Conservation (phyloP, 1,140 invertebrate species). For the Hypsibius dujardini region DNA sequence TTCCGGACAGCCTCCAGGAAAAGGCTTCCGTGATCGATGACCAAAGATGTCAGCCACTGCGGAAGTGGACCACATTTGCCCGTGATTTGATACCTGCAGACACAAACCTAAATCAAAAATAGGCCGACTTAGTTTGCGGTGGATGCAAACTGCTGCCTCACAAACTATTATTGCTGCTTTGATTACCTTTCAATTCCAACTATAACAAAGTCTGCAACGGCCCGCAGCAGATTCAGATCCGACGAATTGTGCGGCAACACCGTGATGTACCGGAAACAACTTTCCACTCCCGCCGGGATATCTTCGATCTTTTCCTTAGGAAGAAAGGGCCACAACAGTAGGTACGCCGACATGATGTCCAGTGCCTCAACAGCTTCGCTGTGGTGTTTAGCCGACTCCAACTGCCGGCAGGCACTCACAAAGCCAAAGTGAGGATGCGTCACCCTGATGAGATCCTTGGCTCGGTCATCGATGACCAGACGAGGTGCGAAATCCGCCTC, state of each 20-base stretch:
- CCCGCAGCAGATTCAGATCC: neutral
- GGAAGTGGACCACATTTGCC: too few relatives aligned
- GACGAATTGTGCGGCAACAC: neutral
- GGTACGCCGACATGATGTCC: neutral
- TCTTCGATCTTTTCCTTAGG: neutral
- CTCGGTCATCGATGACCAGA: neutral
- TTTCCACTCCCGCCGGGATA: neutral
- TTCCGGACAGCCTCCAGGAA: constrained; percentile 5
- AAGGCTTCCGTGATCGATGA: neutral
- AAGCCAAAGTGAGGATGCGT: constrained; percentile 9
- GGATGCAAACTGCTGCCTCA: too few relatives aligned
- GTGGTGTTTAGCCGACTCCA: neutral
- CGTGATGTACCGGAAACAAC: neutral
- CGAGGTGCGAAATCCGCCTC: neutral
- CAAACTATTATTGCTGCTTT: too few relatives aligned
- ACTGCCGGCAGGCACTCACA: neutral
- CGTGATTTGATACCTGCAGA: too few relatives aligned
- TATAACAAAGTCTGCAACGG: neutral
- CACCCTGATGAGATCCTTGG: too few relatives aligned
- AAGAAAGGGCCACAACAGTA: neutral
- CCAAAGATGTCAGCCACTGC: too few relatives aligned
- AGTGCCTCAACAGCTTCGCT: neutral
- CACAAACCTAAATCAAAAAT: too few relatives aligned
- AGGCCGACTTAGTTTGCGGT: neutral
- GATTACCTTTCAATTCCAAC: too few relatives aligned